These are phyloP conservation scores for Sterrhoptilus dennistouni DNA, from an alignment of 2,113 vertebrate species.

Conservation along the genomic window DNA sequence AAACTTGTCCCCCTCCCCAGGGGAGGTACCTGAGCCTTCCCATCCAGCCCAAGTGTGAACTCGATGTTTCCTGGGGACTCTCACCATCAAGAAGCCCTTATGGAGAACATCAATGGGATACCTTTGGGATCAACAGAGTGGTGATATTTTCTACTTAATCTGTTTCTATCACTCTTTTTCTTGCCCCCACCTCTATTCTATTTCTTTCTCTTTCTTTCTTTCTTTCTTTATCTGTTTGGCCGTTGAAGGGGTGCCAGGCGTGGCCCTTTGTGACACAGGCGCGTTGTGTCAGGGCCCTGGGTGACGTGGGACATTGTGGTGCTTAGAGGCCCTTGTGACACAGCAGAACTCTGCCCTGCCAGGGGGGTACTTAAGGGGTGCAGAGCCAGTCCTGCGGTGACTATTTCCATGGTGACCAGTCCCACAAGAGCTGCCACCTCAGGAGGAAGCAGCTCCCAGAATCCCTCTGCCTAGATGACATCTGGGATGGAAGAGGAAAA, in stretches of 20 bases:
- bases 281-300: rapidly evolving
- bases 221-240: no score
- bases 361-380: rapidly evolving
- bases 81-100: background rate
- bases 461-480: background rate
- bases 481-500: background rate
- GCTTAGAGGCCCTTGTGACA: background rate
- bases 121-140: background rate
- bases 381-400: background rate
- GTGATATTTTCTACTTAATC: background rate
- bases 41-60: background rate
- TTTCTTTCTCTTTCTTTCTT: background rate
- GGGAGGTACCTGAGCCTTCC: background rate
- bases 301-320: background rate
- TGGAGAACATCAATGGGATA: rapidly evolving
- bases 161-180: background rate
- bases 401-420: no score
- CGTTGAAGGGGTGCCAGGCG: rapidly evolving
- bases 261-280: background rate
- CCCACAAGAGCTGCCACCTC: rapidly evolving
- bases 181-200: background rate
- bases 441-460: background rate
- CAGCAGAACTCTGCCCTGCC: rapidly evolving
- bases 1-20: background rate
- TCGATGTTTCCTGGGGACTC: background rate